Base-by-base conservation (phyloP, 2,888 invertebrate genomes). In the Cyrtodaria siliqua region DNA sequence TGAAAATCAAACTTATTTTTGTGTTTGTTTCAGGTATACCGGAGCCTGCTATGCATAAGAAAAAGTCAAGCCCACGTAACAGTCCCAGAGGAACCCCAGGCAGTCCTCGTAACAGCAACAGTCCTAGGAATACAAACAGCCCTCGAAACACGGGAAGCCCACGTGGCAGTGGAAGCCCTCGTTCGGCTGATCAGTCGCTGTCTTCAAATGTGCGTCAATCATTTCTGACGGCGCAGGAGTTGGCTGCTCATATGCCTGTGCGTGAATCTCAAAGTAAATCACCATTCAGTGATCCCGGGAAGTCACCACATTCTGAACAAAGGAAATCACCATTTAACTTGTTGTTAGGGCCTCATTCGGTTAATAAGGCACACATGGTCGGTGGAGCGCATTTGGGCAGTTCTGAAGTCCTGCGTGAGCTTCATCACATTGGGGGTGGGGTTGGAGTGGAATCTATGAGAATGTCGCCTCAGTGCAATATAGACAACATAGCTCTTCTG, bases 51-150 rank as follows among this genome's bases (percentile, higher is more conserved):
- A 78, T 75, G 75, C 81, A 74, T 60, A 81, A 81, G 47, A 81
- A 81, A 66, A 81, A 81, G 53, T 72, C 70, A 40, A 81, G 81
- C 53, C 81, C 81, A 29, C 62, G 81, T 38, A 78, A 81, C 62
- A 81, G 81, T 60, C 81, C 81, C 14, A 57, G 81, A 29, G 72
- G 78, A 33, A 81, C 78, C 60, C 81, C 81, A 2, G 38, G 72
- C 33, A 78, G 78, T 56, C 79, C 79, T n/a, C 53, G 79, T 23
- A 71, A 72, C 52, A 29, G 69, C 18, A 70, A 62, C 44, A 81
- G 78, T 53, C 81, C 81, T 33, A 59, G 81, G 20, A 64, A 61
- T 27, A 50, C 29, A 27, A 69, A 56, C 16, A 73, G 70, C 49
- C 70, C 73, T 6, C 44, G 79, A 26, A 70, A 71, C 52, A 27